These are phyloP conservation scores for Cheiracanthium punctorium DNA, from an alignment of 2,888 invertebrate genomes.

Conservation along the genomic window DNA sequence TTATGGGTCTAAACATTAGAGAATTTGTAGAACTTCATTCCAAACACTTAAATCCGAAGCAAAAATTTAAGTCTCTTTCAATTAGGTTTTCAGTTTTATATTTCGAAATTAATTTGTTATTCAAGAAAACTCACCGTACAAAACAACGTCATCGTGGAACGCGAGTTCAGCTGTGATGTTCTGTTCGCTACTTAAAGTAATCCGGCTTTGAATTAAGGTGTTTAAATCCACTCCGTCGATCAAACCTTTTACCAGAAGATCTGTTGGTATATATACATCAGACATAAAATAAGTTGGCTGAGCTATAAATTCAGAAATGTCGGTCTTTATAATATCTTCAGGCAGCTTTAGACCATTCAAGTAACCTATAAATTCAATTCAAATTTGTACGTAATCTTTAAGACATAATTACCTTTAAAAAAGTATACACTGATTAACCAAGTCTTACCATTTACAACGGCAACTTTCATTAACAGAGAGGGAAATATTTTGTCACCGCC, in stretches of 20 bases:
- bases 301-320: constrained; percentile 14
- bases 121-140: constrained; percentile 44
- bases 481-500: constrained; percentile 48
- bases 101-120: too few relatives aligned
- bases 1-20: too few relatives aligned
- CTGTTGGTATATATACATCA: background rate
- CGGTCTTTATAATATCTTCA: constrained; percentile 18
- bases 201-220: background rate
- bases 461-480: background rate
- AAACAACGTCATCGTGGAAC: constrained; percentile 17
- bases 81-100: too few relatives aligned
- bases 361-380: constrained; percentile 27
- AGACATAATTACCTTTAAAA: too few relatives aligned
- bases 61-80: too few relatives aligned
- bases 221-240: constrained; percentile 22
- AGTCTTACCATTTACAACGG: constrained; percentile 16
- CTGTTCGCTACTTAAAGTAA: constrained; percentile 26
- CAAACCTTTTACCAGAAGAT: constrained; percentile 14
- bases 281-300: constrained; percentile 22
- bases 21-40: too few relatives aligned
- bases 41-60: too few relatives aligned
- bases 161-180: constrained; percentile 2
- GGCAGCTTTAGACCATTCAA: constrained; percentile 43
- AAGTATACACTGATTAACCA: background rate
- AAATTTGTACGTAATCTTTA: too few relatives aligned